A percentile compares a stretch with the other conserved stretches of the same genome.
phyloP scores from a whole-genome alignment of 2,888 invertebrate species.

The Hesperia comma region DNA sequence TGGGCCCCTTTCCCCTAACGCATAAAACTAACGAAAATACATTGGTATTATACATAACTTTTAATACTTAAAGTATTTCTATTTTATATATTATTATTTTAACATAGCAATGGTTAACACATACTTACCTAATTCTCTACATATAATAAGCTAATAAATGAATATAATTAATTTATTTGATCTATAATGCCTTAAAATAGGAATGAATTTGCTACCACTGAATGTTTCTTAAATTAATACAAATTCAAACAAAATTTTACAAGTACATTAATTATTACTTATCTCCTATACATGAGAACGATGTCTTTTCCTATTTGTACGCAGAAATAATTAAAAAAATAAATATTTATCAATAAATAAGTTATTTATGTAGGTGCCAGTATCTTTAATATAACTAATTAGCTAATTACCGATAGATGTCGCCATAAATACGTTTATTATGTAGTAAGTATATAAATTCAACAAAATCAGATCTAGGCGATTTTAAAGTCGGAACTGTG shows the following conservation, averaged over 20 bases:
- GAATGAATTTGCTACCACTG: conserved; percentile 42
- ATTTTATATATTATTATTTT: conserved; percentile 27
- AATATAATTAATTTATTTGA: conserved; percentile 69
- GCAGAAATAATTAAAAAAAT: conserved; percentile 25
- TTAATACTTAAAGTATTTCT: background rate
- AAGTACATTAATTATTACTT: conserved; percentile 38
- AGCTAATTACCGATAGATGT: conserved; percentile 2
- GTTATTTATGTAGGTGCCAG: conserved; percentile 21
- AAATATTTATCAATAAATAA: conserved; percentile 18
- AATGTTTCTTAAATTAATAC: conserved; percentile 33
- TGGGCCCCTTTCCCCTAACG: too few relatives aligned
- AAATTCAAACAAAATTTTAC: conserved; percentile 39
- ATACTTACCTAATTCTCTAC: conserved; percentile 41
- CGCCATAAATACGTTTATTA: background rate
- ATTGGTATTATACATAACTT: conserved; percentile 8
- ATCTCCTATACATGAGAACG: conserved; percentile 42
- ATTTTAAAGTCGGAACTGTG: background rate
- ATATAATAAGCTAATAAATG: conserved; percentile 57
- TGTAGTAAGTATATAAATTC: too few relatives aligned
- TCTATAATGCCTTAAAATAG: conserved; percentile 62
- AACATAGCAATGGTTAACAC: conserved; percentile 44
- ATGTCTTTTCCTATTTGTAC: conserved; percentile 41
- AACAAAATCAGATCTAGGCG: too few relatives aligned
- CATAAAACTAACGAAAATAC: conserved; percentile 7
- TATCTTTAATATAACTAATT: conserved; percentile 4